Evolutionary conservation across 2,797 vertebrate genomes (phyloP).

Genomic region (Sebastes miniatus): DNA sequence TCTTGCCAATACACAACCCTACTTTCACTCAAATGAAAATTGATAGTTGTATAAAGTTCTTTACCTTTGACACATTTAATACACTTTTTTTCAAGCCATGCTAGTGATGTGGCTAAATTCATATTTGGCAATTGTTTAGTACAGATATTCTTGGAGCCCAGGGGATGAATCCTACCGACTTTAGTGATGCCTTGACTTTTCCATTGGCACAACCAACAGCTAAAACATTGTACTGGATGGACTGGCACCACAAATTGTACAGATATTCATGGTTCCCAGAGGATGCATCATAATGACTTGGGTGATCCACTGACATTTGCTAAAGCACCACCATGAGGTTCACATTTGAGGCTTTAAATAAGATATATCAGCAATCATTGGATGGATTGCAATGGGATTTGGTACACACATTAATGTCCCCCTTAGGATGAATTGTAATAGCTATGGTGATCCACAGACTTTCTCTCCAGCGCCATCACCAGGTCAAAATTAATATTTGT

Average conservation of each 20-base stretch:
- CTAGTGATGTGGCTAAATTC: not conserved
- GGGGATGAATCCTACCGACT: too few species aligned
- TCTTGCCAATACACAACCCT: not conserved
- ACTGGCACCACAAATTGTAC: not conserved
- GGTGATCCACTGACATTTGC: not conserved
- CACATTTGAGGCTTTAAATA: not conserved
- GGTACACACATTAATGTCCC: too few species aligned
- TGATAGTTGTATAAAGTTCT: not conserved
- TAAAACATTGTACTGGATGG: not conserved
- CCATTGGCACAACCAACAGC: not conserved
- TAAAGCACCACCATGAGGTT: accelerated
- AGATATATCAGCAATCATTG: not conserved
- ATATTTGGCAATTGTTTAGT: not conserved
- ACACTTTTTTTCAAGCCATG: not conserved
- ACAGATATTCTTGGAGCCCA: not conserved
- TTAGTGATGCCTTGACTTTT: too few species aligned
- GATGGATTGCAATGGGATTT: not conserved
- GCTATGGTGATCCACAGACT: too few species aligned
- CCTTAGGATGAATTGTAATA: not conserved
- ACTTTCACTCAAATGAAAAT: not conserved
- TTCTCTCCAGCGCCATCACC: not conserved
- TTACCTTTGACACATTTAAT: not conserved
- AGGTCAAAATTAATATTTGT: not conserved
- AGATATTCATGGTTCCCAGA: not conserved
- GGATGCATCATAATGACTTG: not conserved